Conservation (phyloP, 2,888 invertebrate genomes). For the Melanostoma mellinum region DNA sequence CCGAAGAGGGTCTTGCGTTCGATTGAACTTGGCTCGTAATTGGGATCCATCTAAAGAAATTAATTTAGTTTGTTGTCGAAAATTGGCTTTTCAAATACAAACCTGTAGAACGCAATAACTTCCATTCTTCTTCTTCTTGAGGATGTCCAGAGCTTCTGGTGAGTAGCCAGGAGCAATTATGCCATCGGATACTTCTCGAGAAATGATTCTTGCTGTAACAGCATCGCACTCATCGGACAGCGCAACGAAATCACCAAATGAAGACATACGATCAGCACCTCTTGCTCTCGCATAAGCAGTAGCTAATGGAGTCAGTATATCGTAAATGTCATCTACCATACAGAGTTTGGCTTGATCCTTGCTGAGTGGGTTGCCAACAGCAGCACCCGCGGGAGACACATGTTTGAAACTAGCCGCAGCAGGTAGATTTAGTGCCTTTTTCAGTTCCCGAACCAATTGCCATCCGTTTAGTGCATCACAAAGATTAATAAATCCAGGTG, state of each 20-base stretch:
- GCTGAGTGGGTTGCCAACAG: conserved; percentile 92
- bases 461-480: conserved; percentile 98
- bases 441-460: conserved; percentile 96
- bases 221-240: conserved; percentile 95
- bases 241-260: conserved; percentile 98
- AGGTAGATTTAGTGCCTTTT: conserved; percentile 89
- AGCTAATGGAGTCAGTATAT: conserved; percentile 90
- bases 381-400: conserved; percentile 98
- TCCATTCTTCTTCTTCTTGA: conserved; percentile 97
- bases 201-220: conserved; percentile 95
- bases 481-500: conserved; percentile 98
- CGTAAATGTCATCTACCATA: conserved; percentile 93
- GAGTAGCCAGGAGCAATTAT: conserved; percentile 97
- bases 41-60: conserved; percentile 89
- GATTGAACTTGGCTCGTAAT: conserved; percentile 89
- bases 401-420: conserved; percentile 99
- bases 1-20: conserved; percentile 94
- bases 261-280: conserved; percentile 99
- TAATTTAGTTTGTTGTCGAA: neutral
- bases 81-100: neutral
- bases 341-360: conserved; percentile 92
- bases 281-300: conserved; percentile 97
- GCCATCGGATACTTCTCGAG: conserved; percentile 98
- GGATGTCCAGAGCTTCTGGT: conserved; percentile 90
- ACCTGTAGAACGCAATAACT: conserved; percentile 93